These are phyloP conservation scores for Phallusia fumigata DNA, from an alignment of 23 tunicate species.

Conservation along the genomic window DNA sequence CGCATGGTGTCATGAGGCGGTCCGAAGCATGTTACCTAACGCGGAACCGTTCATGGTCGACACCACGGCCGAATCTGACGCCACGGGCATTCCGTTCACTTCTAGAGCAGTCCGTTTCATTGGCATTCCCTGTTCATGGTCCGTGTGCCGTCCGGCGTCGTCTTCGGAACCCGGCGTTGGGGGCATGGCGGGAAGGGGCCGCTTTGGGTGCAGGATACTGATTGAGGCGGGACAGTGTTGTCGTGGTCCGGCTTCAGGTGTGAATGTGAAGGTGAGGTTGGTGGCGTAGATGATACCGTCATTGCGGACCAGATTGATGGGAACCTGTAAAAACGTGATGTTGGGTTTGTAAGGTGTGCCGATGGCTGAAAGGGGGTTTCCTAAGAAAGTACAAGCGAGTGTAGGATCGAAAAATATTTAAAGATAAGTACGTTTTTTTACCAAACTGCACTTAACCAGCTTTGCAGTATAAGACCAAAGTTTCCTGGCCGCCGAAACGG, in stretches of 20 bases:
- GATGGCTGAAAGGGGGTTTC: neutral
- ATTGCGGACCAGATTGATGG: conserved; percentile 83
- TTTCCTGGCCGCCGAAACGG: too few species aligned
- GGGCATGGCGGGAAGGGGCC: conserved; percentile 47
- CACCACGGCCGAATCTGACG: conserved; percentile 34
- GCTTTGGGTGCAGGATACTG: conserved; percentile 45
- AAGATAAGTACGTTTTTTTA: too few species aligned
- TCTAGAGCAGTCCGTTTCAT: conserved; percentile 45
- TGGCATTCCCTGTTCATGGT: conserved; percentile 30
- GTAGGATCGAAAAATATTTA: too few species aligned
- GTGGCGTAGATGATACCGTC: conserved; percentile 95
- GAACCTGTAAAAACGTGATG: conserved; percentile 47
- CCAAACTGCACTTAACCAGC: too few species aligned
- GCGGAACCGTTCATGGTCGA: conserved; percentile 24
- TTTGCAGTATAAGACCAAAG: too few species aligned
- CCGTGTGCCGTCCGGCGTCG: conserved; percentile 28
- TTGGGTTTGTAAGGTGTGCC: too few species aligned
- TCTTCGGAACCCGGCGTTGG: conserved; percentile 65
- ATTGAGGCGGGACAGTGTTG: conserved; percentile 67
- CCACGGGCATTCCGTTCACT: conserved; percentile 40
- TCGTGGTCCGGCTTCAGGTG: conserved; percentile 90
- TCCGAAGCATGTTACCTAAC: conserved; percentile 15
- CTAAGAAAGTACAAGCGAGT: neutral
- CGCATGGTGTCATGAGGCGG: conserved; percentile 34
- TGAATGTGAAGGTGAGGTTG: conserved; percentile 68